phyloP scores from a whole-genome alignment of 1,140 invertebrate genomes.

The Prorops nasuta region DNA sequence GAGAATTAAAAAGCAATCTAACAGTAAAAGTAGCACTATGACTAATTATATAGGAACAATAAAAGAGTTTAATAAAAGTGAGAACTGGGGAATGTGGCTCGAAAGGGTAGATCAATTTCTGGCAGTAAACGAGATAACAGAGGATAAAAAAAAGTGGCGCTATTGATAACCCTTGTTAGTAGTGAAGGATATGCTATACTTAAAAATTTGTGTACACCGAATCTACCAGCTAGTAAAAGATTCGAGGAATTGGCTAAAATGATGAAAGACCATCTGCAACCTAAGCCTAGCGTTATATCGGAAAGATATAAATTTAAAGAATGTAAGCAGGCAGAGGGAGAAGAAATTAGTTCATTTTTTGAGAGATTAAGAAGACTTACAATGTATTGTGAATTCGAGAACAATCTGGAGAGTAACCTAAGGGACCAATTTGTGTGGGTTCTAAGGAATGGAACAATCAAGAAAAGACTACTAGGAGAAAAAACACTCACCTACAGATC shows the following conservation, averaged over 20 bases:
- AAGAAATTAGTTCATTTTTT: background rate
- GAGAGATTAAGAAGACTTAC: background rate
- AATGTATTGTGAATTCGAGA: background rate
- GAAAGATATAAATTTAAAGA: constrained; percentile 23
- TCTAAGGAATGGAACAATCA: background rate
- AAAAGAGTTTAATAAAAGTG: constrained; percentile 3
- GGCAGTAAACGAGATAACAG: background rate
- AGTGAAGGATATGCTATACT: constrained; percentile 19
- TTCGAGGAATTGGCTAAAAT: background rate
- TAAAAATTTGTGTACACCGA: constrained; percentile 18
- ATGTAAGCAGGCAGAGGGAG: constrained; percentile 4
- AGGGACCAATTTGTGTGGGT: background rate
- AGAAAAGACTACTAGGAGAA: background rate
- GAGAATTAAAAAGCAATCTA: background rate
- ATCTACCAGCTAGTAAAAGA: background rate
- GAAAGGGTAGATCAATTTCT: constrained; percentile 20
- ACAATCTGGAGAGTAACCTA: background rate
- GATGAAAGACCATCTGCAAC: constrained; percentile 18
- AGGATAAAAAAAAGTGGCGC: constrained; percentile 4
- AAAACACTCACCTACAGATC: background rate
- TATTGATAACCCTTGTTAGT: constrained; percentile 18
- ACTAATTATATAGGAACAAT: constrained; percentile 5
- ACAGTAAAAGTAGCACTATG: background rate
- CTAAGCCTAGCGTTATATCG: constrained; percentile 9
- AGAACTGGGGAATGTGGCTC: constrained; percentile 14